Base-by-base conservation (phyloP, 2,797 vertebrate species). In the Peromyscus melanophrys region DNA sequence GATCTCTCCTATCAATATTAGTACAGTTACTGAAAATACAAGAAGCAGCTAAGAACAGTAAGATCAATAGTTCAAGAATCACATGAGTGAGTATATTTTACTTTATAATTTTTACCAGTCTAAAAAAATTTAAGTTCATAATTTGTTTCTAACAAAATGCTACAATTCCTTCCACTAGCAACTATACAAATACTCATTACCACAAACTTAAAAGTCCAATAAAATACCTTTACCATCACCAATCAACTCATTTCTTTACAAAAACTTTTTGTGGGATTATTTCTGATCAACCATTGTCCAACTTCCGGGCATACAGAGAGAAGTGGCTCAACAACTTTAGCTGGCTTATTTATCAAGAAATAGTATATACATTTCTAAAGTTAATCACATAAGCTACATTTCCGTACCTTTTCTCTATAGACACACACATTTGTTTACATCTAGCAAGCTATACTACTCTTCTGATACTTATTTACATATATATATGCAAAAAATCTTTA, bases 81-180 rank as follows among this genome's bases (percentile, higher is more conserved):
- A 91, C 4, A 52, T 78, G 71, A 92, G 49, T 52, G 88, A 76
- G 29, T 89, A 92, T 55, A 95, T 69, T 85, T 55, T 37, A 89
- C 40, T 65, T n/a, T 92, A 77, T 34, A 97, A 95, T 52, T 71
- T 88, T 92, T 86, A 61, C 37, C 11, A 96, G 16, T 61, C 4
- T 91, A 94, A 90, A 78, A 46, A 73, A 67, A 87, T 80, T 90
- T 81, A 97, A 73, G 19, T 23, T 90, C 29, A 6, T 61, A 95
- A 96, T 96, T 93, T 94, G 73, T 89, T 95, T 92, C 34, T 92
- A 96, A 96, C 43, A 96, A 96, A 96, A 93, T 95, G 78, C 52
- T 63, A 90, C 31, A 88, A 89, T 49, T 94, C 12, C 29, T 93
- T 63, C 40, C 46, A 93, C 29, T 97, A 61, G 69, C 46, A 94